Conservation (phyloP, 1,140 invertebrate genomes). For the Neuroterus valhalla region DNA sequence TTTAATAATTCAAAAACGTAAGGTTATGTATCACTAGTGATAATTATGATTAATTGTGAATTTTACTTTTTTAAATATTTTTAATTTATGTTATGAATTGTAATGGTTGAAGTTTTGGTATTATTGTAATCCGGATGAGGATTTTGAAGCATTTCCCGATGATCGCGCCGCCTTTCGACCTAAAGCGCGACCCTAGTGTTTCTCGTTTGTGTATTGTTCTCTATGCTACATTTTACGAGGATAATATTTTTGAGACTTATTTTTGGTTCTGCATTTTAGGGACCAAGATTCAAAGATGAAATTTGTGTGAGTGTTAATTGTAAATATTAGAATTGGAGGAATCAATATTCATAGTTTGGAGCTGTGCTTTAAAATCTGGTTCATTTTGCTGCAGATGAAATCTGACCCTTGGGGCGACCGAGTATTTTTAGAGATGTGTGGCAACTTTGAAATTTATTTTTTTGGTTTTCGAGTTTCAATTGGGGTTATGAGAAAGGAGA, state of each 20-base stretch:
- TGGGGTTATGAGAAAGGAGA: neutral
- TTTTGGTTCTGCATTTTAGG: neutral
- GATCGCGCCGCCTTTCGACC: neutral
- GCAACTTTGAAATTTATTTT: slow-evolving; percentile 19
- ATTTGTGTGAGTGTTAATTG: neutral
- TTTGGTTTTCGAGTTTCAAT: slow-evolving; percentile 23
- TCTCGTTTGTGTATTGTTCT: neutral
- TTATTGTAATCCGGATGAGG: neutral
- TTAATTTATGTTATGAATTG: neutral
- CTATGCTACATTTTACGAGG: neutral
- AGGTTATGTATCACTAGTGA: no score
- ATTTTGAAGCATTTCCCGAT: slow-evolving; percentile 5
- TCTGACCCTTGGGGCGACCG: slow-evolving; percentile 21
- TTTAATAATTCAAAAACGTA: no score
- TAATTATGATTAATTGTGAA: no score
- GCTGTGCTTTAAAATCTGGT: slow-evolving; percentile 5
- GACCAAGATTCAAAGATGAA: neutral
- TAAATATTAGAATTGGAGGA: neutral
- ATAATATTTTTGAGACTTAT: slow-evolving; percentile 2
- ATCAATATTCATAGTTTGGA: slow-evolving; percentile 4
- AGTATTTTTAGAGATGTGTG: slow-evolving; percentile 23
- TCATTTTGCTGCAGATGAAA: slow-evolving; percentile 21
- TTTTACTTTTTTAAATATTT: neutral
- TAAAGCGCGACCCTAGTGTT: neutral
- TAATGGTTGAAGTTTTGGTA: neutral